Conservation (phyloP, 2,113 vertebrate species). For the Misgurnus mizolepis region DNA sequence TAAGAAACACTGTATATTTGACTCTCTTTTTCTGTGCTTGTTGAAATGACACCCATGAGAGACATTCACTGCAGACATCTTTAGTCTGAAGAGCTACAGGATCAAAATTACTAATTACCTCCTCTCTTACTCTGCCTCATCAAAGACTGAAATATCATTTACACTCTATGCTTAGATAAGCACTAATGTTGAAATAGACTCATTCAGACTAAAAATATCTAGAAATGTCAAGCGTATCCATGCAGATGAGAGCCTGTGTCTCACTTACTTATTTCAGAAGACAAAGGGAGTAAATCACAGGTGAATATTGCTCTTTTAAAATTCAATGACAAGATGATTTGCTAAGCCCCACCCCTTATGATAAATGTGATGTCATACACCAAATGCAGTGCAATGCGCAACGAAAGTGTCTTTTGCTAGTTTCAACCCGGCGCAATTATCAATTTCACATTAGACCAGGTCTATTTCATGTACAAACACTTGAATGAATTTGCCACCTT, state of each 20-base stretch:
- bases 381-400: too few relatives aligned
- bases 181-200: constrained; percentile 5
- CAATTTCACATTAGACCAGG: too few relatives aligned
- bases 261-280: not conserved
- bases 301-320: not conserved
- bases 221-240: constrained; percentile 18
- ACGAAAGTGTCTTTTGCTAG: too few relatives aligned
- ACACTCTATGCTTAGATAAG: not conserved
- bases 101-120: constrained; percentile 59
- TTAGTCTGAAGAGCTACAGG: constrained; percentile 50
- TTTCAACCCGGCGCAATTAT: too few relatives aligned
- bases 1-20: constrained; percentile 11
- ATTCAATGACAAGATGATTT: too few relatives aligned
- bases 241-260: not conserved
- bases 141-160: constrained; percentile 27
- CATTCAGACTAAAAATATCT: constrained; percentile 17
- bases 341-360: too few relatives aligned
- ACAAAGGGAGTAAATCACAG: not conserved
- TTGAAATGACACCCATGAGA: constrained; percentile 42
- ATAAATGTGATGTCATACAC: too few relatives aligned
- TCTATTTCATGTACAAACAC: too few relatives aligned
- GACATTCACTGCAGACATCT: constrained; percentile 54
- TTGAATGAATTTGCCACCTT: too few relatives aligned
- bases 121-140: constrained; percentile 48
- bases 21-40: not conserved